Evolutionary conservation across 2,797 vertebrate species (phyloP).

Genomic region (Cirrhinus molitorella): DNA sequence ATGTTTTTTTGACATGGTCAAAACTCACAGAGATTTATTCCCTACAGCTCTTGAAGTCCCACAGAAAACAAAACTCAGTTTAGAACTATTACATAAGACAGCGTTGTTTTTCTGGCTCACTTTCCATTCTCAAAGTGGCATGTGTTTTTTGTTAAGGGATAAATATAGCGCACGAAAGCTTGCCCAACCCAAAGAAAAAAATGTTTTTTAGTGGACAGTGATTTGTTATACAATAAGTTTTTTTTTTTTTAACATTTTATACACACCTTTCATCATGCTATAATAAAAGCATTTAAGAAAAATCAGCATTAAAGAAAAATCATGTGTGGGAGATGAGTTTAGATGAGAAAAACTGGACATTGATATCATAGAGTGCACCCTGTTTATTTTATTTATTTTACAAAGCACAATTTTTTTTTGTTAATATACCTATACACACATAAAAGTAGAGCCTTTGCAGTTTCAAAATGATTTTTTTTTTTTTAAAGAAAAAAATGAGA

Average conservation of each 20-base stretch:
- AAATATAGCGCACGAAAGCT: slow-evolving; percentile 38
- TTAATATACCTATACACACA: too few relatives aligned
- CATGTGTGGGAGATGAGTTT: too few relatives aligned
- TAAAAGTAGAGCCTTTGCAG: too few relatives aligned
- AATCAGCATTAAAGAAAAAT: too few relatives aligned
- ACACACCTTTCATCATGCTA: neutral
- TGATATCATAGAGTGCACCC: too few relatives aligned
- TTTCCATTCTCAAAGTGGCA: slow-evolving; percentile 22
- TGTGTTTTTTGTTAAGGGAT: slow-evolving; percentile 56
- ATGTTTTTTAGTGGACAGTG: slow-evolving; percentile 7
- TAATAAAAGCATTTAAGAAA: too few relatives aligned
- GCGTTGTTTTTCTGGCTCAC: slow-evolving; percentile 7
- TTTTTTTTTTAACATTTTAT: neutral
- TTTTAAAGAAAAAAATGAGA: too few relatives aligned
- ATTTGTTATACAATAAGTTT: neutral
- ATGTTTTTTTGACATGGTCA: slow-evolving; percentile 17
- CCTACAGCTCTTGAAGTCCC: slow-evolving; percentile 7
- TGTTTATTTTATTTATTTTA: too few relatives aligned
- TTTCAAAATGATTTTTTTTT: too few relatives aligned
- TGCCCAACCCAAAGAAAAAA: slow-evolving; percentile 8
- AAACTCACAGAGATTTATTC: neutral
- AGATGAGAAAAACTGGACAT: too few relatives aligned
- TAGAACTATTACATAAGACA: slow-evolving; percentile 43
- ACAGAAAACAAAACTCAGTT: slow-evolving; percentile 30
- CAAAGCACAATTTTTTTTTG: too few relatives aligned